These are phyloP conservation scores for Podarcis muralis DNA, from an alignment of 2,113 vertebrate genomes.

Conservation along the genomic window DNA sequence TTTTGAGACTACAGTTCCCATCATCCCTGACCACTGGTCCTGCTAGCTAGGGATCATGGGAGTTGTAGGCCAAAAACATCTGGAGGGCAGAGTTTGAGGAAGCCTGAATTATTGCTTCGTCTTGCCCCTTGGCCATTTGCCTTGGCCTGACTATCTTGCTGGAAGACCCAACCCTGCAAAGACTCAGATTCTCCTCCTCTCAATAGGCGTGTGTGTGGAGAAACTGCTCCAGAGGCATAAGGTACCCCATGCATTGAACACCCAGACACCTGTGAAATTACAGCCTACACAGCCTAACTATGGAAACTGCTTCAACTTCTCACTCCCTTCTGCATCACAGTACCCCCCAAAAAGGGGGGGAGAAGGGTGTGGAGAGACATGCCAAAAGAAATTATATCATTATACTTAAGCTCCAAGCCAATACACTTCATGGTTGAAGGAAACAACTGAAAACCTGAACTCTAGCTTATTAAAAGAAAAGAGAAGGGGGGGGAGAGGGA, in stretches of 20 bases:
- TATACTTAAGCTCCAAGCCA: not conserved
- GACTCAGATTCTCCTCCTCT: not conserved
- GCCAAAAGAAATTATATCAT: not conserved
- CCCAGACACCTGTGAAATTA: not conserved
- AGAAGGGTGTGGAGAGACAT: not conserved
- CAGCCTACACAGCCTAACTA: not conserved
- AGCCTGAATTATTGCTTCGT: too few species aligned
- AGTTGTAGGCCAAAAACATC: too few species aligned
- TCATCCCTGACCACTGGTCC: too few species aligned
- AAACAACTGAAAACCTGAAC: slow-evolving; percentile 39
- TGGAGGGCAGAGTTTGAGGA: too few species aligned
- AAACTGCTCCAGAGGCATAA: not conserved
- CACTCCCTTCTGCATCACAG: not conserved
- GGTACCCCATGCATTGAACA: not conserved
- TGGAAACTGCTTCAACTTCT: not conserved
- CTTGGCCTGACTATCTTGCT: not conserved
- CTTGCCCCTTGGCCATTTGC: not conserved
- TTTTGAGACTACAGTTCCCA: too few species aligned
- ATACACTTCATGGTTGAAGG: slow-evolving; percentile 28
- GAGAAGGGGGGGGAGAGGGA: slow-evolving; percentile 16
- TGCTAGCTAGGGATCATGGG: too few species aligned
- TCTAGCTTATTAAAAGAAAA: slow-evolving; percentile 27
- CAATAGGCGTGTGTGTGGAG: not conserved
- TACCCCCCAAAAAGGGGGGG: not conserved
- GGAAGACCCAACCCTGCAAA: not conserved